Conservation (phyloP, 2,888 invertebrate species). For the Agonopterix arenella region DNA sequence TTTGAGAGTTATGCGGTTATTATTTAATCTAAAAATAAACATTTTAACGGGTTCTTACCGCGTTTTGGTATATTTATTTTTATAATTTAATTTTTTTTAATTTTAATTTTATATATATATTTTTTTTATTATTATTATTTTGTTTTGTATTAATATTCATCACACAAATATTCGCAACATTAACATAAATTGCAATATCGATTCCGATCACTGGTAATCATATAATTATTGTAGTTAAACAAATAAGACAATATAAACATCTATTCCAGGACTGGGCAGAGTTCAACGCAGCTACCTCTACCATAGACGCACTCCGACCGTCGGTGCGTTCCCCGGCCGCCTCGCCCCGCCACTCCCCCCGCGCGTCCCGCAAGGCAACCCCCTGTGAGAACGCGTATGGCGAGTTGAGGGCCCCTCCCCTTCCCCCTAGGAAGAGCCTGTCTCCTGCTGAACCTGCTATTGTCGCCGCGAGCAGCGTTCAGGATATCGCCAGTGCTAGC, state of each 20-base stretch:
- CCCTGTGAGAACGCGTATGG: slow-evolving; percentile 61
- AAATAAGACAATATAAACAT: not conserved
- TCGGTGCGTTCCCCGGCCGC: slow-evolving; percentile 73
- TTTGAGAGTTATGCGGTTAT: too few relatives aligned
- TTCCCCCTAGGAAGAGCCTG: slow-evolving; percentile 78
- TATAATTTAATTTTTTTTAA: too few relatives aligned
- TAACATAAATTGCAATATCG: too few relatives aligned
- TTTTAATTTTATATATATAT: too few relatives aligned
- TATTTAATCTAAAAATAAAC: too few relatives aligned
- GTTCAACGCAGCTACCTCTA: slow-evolving; percentile 80
- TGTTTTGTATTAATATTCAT: too few relatives aligned
- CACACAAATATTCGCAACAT: too few relatives aligned
- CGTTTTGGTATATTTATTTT: too few relatives aligned
- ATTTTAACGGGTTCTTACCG: too few relatives aligned
- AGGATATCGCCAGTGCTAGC: slow-evolving; percentile 54
- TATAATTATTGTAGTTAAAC: too few relatives aligned
- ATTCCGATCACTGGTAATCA: too few relatives aligned
- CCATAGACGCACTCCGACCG: slow-evolving; percentile 73
- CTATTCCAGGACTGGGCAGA: slow-evolving; percentile 75
- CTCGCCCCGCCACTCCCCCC: slow-evolving; percentile 72
- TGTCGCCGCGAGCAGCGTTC: slow-evolving; percentile 55
- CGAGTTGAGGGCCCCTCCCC: slow-evolving; percentile 62
- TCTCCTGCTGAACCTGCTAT: slow-evolving; percentile 57
- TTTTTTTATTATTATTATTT: too few relatives aligned
- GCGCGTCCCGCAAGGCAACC: slow-evolving; percentile 41